Evolutionary conservation across 2,113 vertebrate genomes (phyloP), one percentile per base, ranked within the genome.

Genomic region (Ibidorhyncha struthersii): DNA sequence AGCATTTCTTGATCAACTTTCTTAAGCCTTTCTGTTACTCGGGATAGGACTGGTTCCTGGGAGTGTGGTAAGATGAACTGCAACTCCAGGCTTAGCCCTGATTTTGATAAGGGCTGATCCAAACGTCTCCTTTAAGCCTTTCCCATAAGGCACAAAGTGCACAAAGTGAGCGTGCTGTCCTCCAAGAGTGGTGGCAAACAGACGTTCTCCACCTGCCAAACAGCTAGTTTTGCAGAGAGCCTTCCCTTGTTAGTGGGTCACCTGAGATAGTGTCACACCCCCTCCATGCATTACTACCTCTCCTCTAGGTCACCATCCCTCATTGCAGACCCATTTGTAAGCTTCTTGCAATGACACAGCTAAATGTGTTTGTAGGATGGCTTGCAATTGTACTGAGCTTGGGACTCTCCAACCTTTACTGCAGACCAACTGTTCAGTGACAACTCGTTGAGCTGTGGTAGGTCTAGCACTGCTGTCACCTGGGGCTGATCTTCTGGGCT

Each of bases 171-270:
- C 41, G 14, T 12, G 21, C 25, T 66, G 36, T 53, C 29, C 32
- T 53, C 43, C 30, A 65, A 47, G 30, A n/a, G 23, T 2, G 27
- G 32, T 12, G 19, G 50, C n/a, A 47, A 69, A 32, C 10, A 61
- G 56, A 58, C 22, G 11, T 62, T 30, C 12, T 38, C n/a, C 11
- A 34, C 12, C 26, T 45, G 40, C 30, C 9, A 7, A 61, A 65
- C 14, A 69, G 12, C 30, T 53, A 15, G 32, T 34, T 56, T 76
- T 91, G 59, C 26, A 65, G 20, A 7, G 14, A 83, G 10, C 36
- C 9, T 63, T 72, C 13, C 17, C 22, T 76, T 1, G 0, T 47
- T 6, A 85, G 14, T 2, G 3, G 12, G 34, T 61, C 78, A 20
- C 14, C 62, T 58, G 55, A 88, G 34, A 20, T 2, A 47, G 25